Evolutionary conservation across 2,113 vertebrate genomes (phyloP).

Genomic region (Sarotherodon lohbergeri): DNA sequence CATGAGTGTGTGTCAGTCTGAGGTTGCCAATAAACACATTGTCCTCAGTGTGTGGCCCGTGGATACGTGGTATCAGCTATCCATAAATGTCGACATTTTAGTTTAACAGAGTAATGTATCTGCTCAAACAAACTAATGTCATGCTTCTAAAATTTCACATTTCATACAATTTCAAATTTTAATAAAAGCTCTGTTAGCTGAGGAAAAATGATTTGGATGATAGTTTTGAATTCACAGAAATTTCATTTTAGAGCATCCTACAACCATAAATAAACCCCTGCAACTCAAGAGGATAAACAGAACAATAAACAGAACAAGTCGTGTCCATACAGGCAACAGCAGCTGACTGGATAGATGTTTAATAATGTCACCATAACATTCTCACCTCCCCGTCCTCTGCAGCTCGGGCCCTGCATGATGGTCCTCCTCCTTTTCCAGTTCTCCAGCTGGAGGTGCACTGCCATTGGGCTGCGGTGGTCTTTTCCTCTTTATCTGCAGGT

Average conservation of each 20-base stretch:
- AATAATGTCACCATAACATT: constrained; percentile 4
- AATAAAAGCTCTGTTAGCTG: not conserved
- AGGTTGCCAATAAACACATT: constrained; percentile 43
- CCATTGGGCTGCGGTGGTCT: constrained; percentile 85
- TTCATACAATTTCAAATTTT: not conserved
- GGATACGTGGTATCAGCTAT: not conserved
- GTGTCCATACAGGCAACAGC: not conserved
- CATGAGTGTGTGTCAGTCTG: not conserved
- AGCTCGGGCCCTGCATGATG: constrained; percentile 86
- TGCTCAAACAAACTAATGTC: not conserved
- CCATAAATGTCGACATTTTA: constrained; percentile 26
- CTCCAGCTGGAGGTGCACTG: constrained; percentile 70
- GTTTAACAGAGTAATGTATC: not conserved
- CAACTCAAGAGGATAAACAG: not conserved
- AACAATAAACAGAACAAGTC: not conserved
- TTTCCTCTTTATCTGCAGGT: constrained; percentile 85
- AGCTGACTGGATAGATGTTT: not conserved
- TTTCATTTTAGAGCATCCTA: not conserved
- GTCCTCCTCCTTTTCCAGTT: constrained; percentile 77
- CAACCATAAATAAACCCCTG: not conserved
- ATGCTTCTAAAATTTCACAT: not conserved
- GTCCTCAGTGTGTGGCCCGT: not conserved
- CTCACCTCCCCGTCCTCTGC: constrained; percentile 87
- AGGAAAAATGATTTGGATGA: not conserved
- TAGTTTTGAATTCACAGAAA: not conserved